Conservation (phyloP, 2,888 invertebrate genomes). For the Acrocera orbiculus region DNA sequence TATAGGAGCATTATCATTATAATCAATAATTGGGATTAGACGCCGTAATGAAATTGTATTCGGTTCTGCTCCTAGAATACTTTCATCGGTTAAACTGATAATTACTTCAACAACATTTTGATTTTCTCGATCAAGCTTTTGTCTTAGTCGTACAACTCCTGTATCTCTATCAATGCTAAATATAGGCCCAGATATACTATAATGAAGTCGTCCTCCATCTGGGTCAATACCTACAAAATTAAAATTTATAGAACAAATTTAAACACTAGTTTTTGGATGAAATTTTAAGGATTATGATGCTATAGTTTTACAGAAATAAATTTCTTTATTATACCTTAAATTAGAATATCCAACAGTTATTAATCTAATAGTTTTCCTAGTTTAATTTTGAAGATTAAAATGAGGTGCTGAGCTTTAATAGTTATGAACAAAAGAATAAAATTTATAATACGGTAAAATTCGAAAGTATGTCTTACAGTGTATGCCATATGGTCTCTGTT, state of each 20-base stretch:
- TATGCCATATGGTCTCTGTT: too few species aligned
- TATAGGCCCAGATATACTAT: conserved; percentile 66
- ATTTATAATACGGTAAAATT: too few species aligned
- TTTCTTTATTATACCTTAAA: too few species aligned
- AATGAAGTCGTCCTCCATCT: conserved; percentile 51
- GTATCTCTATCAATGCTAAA: conserved; percentile 59
- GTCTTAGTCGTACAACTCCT: conserved; percentile 55
- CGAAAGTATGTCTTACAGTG: too few species aligned
- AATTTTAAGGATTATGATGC: too few species aligned
- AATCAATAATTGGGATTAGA: conserved; percentile 58
- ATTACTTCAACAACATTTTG: conserved; percentile 56
- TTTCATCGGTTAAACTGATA: conserved; percentile 65
- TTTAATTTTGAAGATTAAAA: too few species aligned
- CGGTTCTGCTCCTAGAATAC: conserved; percentile 49
- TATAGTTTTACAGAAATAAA: too few species aligned
- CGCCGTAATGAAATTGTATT: conserved; percentile 61
- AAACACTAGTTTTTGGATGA: too few species aligned
- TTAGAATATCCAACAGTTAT: too few species aligned
- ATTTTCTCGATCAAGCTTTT: conserved; percentile 51
- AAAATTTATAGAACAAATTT: not conserved
- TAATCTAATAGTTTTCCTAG: too few species aligned
- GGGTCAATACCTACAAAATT: conserved; percentile 44
- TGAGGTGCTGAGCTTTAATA: too few species aligned
- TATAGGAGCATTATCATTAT: conserved; percentile 63
- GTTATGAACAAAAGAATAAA: too few species aligned